Percentiles rank a stretch among this genome's conserved stretches.
Evolutionary conservation across 2,888 invertebrate genomes (phyloP).

Genomic region (Dicyrtoma fusca): DNA sequence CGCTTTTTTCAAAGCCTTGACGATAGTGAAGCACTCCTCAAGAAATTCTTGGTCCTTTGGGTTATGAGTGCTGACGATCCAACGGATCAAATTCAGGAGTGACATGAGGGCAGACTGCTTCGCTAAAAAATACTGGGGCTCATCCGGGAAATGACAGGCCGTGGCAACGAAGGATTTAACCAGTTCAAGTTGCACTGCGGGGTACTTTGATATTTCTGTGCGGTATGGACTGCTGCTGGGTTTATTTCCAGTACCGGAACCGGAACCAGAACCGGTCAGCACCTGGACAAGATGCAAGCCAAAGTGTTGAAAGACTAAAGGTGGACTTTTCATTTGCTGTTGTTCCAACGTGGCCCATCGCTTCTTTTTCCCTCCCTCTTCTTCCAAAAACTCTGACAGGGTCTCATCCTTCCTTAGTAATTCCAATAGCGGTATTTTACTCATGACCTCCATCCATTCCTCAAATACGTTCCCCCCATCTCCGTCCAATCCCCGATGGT

Average conservation of each 20-base stretch:
- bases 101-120: constrained; percentile 14
- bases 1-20: background rate
- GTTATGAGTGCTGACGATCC: background rate
- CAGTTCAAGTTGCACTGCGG: background rate
- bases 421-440: background rate
- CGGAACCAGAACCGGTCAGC: background rate
- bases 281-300: background rate
- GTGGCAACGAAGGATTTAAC: background rate
- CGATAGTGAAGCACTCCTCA: background rate
- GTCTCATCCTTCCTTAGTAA: background rate
- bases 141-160: background rate
- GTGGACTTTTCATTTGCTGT: background rate
- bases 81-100: constrained; percentile 8
- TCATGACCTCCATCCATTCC: background rate
- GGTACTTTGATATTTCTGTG: background rate
- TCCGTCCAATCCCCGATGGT: background rate
- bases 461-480: background rate
- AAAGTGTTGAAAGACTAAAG: constrained; percentile 10
- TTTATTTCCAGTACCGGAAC: background rate
- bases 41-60: background rate
- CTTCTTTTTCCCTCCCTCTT: background rate
- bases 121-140: constrained; percentile 1
- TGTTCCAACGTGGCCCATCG: too few species aligned
- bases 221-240: background rate
- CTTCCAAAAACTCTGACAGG: background rate